Evolutionary conservation across 2,888 invertebrate species (phyloP).

Genomic region (Venustoraphidia nigricollis): DNA sequence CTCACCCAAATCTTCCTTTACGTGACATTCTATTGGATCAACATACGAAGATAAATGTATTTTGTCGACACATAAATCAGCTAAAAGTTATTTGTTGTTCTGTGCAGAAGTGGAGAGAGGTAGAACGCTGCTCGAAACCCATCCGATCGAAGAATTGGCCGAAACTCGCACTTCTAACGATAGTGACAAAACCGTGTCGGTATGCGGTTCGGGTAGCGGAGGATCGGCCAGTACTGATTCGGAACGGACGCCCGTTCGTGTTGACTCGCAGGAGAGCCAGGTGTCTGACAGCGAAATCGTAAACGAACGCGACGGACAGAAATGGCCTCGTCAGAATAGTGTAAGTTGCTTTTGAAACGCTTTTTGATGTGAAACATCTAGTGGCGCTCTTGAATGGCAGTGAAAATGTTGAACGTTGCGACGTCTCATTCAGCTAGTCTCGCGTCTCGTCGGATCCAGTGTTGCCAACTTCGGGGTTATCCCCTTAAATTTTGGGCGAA

Average conservation of each 20-base stretch:
- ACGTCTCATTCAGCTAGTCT: no score
- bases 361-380: neutral
- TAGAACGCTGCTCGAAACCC: conserved; percentile 34
- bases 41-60: no score
- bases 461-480: no score
- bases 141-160: conserved; percentile 28
- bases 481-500: no score
- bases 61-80: no score
- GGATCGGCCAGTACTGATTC: conserved; percentile 62
- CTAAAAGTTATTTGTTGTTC: neutral
- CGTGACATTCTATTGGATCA: no score
- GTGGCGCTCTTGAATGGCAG: no score
- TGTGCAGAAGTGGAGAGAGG: conserved; percentile 31
- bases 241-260: conserved; percentile 61
- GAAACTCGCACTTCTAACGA: conserved; percentile 43
- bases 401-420: no score
- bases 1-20: no score
- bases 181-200: conserved; percentile 54
- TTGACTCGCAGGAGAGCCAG: conserved; percentile 72
- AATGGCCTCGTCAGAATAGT: conserved; percentile 72
- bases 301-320: conserved; percentile 28
- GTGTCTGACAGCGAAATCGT: conserved; percentile 45
- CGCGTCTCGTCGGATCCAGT: no score
- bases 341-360: conserved; percentile 31
- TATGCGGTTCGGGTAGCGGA: conserved; percentile 52